Evolutionary conservation across 1,140 invertebrate species (phyloP).

Genomic region (Galendromus occidentalis): DNA sequence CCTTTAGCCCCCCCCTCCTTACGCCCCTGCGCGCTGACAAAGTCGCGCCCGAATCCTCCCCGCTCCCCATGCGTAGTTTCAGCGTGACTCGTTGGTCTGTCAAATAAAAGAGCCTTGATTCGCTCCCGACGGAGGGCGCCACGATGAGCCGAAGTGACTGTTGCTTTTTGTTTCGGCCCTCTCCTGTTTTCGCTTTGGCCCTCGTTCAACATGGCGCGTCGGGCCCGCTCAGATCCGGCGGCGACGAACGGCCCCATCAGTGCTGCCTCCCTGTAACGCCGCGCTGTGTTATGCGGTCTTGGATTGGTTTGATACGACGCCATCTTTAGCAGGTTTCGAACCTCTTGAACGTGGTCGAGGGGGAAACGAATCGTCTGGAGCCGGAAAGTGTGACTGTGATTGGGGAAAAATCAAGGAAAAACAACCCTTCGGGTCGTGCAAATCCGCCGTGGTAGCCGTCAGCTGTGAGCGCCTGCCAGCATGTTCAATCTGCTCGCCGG

Average conservation of each 20-base stretch:
- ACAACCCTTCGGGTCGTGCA: too few species aligned
- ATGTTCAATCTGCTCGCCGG: conserved; percentile 2
- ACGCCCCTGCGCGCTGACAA: too few species aligned
- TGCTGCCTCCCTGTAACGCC: neutral
- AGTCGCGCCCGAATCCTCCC: too few species aligned
- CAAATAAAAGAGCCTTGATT: neutral
- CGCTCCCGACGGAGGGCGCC: conserved; percentile 5
- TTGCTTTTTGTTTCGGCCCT: neutral
- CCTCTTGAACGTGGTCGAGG: neutral
- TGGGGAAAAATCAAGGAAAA: too few species aligned
- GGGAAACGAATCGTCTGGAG: neutral
- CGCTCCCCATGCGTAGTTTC: too few species aligned
- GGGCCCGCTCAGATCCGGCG: conserved; percentile 10
- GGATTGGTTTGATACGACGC: too few species aligned
- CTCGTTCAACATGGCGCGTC: conserved; percentile 11
- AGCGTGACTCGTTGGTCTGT: too few species aligned
- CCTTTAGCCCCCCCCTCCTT: too few species aligned
- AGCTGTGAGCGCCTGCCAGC: neutral
- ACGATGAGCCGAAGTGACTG: neutral
- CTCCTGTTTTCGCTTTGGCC: neutral
- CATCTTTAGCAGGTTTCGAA: neutral
- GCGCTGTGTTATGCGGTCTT: too few species aligned
- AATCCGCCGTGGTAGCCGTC: too few species aligned
- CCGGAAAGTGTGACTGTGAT: neutral
- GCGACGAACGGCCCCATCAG: neutral